A percentile compares a stretch with the other conserved stretches of the same genome.
phyloP scores from a whole-genome alignment of 2,797 vertebrate genomes.

The Echeneis naucrates region DNA sequence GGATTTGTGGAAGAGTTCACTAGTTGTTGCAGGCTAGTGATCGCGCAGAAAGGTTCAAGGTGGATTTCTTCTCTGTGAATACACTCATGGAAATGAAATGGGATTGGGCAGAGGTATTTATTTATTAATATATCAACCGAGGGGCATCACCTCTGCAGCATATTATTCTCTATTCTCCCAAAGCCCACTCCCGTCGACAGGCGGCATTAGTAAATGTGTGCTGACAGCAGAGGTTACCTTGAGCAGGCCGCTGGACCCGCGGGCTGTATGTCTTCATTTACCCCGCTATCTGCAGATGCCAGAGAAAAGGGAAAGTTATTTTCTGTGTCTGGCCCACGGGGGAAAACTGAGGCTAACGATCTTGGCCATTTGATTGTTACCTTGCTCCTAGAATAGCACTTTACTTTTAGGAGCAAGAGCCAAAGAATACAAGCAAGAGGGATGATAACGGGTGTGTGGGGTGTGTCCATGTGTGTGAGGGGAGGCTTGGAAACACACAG shows the following conservation, averaged over 20 bases:
- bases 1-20: background rate
- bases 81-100: constrained; percentile 75
- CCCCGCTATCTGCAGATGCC: constrained; percentile 86
- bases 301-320: constrained; percentile 86
- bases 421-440: constrained; percentile 40
- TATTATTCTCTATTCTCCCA: constrained; percentile 77
- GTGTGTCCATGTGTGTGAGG: constrained; percentile 17
- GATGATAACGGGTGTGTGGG: constrained; percentile 39
- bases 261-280: constrained; percentile 90
- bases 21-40: background rate
- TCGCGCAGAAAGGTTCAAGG: constrained; percentile 40
- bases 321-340: constrained; percentile 83
- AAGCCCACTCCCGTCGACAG: constrained; percentile 61
- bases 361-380: constrained; percentile 85
- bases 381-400: constrained; percentile 79
- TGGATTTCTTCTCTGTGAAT: constrained; percentile 64
- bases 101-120: constrained; percentile 71
- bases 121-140: constrained; percentile 69
- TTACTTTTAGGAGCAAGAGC: constrained; percentile 67
- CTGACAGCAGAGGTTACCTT: constrained; percentile 91
- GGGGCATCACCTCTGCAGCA: constrained; percentile 74
- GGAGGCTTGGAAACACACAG: constrained; percentile 20
- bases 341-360: constrained; percentile 85
- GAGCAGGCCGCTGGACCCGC: constrained; percentile 82
- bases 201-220: constrained; percentile 84